Evolutionary conservation across 1,140 invertebrate species (phyloP).

Genomic region (Oryctes rhinoceros): DNA sequence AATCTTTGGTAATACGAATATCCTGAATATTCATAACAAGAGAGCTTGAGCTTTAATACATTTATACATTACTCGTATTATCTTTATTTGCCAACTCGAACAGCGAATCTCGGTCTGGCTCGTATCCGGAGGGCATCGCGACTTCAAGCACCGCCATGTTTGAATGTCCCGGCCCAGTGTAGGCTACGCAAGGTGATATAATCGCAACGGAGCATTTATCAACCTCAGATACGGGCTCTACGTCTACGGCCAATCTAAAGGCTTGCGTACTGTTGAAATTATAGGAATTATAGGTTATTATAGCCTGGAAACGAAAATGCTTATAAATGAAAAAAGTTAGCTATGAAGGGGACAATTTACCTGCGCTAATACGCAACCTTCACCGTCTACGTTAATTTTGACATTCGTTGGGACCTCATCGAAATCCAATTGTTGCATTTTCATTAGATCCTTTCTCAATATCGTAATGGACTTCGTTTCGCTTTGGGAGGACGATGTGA

Average conservation of each 20-base stretch:
- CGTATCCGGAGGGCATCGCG: conserved; percentile 71
- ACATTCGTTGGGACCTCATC: conserved; percentile 63
- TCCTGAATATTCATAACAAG: no score
- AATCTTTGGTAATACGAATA: no score
- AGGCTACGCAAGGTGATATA: conserved; percentile 55
- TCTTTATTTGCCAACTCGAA: conserved; percentile 49
- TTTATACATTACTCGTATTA: neutral
- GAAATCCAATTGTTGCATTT: conserved; percentile 54
- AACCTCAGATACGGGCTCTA: conserved; percentile 52
- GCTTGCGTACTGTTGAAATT: conserved; percentile 51
- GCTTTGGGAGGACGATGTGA: conserved; percentile 44
- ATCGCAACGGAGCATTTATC: conserved; percentile 54
- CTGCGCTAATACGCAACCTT: conserved; percentile 70
- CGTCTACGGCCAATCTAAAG: conserved; percentile 54
- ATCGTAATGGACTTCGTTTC: conserved; percentile 42
- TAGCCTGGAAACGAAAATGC: neutral
- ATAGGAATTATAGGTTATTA: conserved; percentile 51
- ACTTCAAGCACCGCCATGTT: conserved; percentile 74
- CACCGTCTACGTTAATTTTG: conserved; percentile 64
- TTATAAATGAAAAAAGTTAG: neutral
- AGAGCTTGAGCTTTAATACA: neutral
- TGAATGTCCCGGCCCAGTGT: conserved; percentile 48
- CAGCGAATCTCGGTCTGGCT: conserved; percentile 64
- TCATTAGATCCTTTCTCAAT: conserved; percentile 48
- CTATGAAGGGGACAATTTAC: conserved; percentile 51